phyloP scores from a whole-genome alignment of 2,888 invertebrate genomes.

The Hemistola chrysoprasaria region DNA sequence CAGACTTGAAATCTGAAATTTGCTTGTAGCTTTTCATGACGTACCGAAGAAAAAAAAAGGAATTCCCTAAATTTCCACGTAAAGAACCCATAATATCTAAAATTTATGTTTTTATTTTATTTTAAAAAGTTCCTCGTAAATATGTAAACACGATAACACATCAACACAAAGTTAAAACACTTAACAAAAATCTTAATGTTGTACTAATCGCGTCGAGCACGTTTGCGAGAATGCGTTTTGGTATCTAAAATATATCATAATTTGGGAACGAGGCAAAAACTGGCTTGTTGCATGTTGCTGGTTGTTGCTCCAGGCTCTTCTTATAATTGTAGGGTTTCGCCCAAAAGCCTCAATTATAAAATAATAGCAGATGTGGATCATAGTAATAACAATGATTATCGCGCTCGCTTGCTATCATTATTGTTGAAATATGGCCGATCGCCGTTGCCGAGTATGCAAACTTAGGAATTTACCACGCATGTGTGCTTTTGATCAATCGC shows the following conservation, averaged over 20 bases:
- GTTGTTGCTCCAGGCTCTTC: conserved; percentile 73
- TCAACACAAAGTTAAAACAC: neutral
- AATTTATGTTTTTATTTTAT: too few species aligned
- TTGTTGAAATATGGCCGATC: conserved; percentile 74
- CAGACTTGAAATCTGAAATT: too few species aligned
- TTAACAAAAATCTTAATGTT: neutral
- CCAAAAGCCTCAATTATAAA: conserved; percentile 82
- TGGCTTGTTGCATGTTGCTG: conserved; percentile 69
- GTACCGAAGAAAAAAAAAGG: too few species aligned
- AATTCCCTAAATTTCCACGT: too few species aligned
- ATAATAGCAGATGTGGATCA: conserved; percentile 82
- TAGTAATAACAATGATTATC: conserved; percentile 83
- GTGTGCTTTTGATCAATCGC: conserved; percentile 28
- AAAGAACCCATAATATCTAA: too few species aligned
- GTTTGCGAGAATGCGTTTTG: conserved; percentile 48
- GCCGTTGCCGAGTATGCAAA: conserved; percentile 63
- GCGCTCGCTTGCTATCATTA: conserved; percentile 77
- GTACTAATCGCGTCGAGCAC: conserved; percentile 19
- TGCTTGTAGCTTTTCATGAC: too few species aligned
- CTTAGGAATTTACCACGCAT: conserved; percentile 54
- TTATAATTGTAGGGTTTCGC: conserved; percentile 81
- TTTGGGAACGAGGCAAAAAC: conserved; percentile 71
- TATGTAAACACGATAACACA: neutral
- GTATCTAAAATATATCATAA: conserved; percentile 62
- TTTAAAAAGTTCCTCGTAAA: neutral